Evolutionary conservation across 2,888 invertebrate genomes (phyloP).

Genomic region (Clusia tigrina): DNA sequence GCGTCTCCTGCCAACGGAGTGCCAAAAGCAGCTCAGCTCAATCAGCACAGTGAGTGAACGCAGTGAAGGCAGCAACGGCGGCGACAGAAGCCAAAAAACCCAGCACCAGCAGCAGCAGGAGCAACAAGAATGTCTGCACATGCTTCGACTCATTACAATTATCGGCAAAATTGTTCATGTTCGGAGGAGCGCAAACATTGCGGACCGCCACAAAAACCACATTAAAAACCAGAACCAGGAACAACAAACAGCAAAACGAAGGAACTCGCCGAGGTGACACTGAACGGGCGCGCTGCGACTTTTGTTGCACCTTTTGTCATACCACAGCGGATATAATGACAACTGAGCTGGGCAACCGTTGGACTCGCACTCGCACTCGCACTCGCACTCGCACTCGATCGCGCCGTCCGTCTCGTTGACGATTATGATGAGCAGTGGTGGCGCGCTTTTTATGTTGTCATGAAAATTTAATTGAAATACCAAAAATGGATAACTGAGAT

Average conservation of each 20-base stretch:
- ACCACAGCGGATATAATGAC: not conserved
- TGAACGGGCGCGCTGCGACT: not conserved
- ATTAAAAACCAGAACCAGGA: not conserved
- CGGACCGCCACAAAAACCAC: not conserved
- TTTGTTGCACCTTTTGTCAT: slow-evolving; percentile 2
- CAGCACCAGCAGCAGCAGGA: slow-evolving; percentile 15
- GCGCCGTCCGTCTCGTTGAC: not conserved
- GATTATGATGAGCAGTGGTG: slow-evolving; percentile 56
- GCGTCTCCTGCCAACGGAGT: too few relatives aligned
- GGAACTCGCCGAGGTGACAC: not conserved
- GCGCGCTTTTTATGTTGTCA: slow-evolving; percentile 61
- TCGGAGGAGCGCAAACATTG: not conserved
- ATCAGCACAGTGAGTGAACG: not conserved
- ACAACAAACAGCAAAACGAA: not conserved
- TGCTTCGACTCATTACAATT: slow-evolving; percentile 50
- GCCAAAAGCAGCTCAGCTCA: not conserved
- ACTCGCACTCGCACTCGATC: not conserved
- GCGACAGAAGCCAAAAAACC: slow-evolving; percentile 32
- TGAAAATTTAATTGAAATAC: slow-evolving; percentile 63
- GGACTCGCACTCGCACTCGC: not conserved
- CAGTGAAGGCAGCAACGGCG: not conserved
- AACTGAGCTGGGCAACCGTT: not conserved
- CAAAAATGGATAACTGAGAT: slow-evolving; percentile 51
- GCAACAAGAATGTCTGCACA: slow-evolving; percentile 23
- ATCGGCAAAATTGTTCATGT: slow-evolving; percentile 44